phyloP scores from a whole-genome alignment of 2,888 invertebrate genomes.

The Metallyticus violacea region DNA sequence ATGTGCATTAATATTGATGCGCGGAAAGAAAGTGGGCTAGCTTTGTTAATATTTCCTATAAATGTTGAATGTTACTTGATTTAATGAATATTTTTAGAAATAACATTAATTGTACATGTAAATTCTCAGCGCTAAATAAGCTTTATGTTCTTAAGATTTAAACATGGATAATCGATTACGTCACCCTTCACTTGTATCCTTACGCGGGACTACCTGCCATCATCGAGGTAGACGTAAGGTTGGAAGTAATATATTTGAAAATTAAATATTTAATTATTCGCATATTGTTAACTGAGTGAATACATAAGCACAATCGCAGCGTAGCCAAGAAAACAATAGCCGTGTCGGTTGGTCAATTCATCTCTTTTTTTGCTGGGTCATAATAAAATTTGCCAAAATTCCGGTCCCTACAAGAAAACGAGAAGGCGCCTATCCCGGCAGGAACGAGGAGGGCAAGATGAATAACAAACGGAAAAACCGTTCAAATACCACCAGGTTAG shows the following conservation, averaged over 20 bases:
- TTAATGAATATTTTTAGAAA: background rate
- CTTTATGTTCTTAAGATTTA: background rate
- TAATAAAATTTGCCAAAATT: slow-evolving; percentile 63
- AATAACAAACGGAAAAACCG: slow-evolving; percentile 84
- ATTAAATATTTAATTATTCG: slow-evolving; percentile 22
- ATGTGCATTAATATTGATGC: background rate
- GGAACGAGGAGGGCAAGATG: slow-evolving; percentile 59
- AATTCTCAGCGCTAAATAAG: background rate
- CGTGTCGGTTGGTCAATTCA: slow-evolving; percentile 13
- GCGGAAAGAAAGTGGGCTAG: background rate
- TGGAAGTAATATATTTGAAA: slow-evolving; percentile 20
- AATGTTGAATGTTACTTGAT: background rate
- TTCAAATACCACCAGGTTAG: slow-evolving; percentile 70
- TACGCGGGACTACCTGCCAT: slow-evolving; percentile 33
- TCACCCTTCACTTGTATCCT: slow-evolving; percentile 33
- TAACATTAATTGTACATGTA: background rate
- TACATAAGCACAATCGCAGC: slow-evolving; percentile 13
- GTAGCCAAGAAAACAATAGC: slow-evolving; percentile 9
- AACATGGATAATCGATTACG: slow-evolving; percentile 32
- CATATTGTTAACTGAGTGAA: slow-evolving; percentile 18
- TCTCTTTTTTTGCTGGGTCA: slow-evolving; percentile 26
- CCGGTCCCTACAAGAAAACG: slow-evolving; percentile 81
- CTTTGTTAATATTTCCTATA: background rate
- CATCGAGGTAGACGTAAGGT: slow-evolving; percentile 30
- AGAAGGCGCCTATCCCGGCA: slow-evolving; percentile 73